Evolutionary conservation across 2,113 vertebrate genomes (phyloP).

Genomic region (Zeus faber): DNA sequence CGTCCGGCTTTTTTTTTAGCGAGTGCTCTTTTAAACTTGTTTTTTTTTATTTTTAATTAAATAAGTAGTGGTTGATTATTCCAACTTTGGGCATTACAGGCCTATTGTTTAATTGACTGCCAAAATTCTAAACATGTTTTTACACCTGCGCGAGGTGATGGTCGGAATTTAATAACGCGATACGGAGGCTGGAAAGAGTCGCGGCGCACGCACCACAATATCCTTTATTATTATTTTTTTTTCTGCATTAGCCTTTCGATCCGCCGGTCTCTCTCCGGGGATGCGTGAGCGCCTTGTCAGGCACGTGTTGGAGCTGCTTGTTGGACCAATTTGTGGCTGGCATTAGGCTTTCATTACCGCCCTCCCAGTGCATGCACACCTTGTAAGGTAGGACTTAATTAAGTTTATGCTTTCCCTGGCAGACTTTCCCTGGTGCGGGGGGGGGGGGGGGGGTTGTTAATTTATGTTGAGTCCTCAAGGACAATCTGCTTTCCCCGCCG

Average conservation of each 20-base stretch:
- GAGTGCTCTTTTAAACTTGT: neutral
- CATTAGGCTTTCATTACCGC: constrained; percentile 64
- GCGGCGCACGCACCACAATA: constrained; percentile 14
- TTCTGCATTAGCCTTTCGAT: constrained; percentile 17
- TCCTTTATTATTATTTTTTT: constrained; percentile 19
- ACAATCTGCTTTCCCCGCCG: constrained; percentile 42
- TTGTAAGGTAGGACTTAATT: constrained; percentile 65
- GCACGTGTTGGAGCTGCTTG: constrained; percentile 51
- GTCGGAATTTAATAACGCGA: neutral
- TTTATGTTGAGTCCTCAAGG: constrained; percentile 62
- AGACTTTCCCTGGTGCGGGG: constrained; percentile 40
- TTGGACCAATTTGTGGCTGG: constrained; percentile 58
- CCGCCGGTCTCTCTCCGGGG: constrained; percentile 16
- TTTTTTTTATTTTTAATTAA: too few species aligned
- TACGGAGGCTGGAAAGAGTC: neutral
- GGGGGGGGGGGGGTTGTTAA: constrained; percentile 60
- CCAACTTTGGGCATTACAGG: neutral
- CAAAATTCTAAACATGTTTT: neutral
- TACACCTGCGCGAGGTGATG: too few species aligned
- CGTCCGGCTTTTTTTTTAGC: neutral
- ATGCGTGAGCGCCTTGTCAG: constrained; percentile 33
- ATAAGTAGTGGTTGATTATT: neutral
- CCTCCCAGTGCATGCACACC: constrained; percentile 53
- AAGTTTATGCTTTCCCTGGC: constrained; percentile 67
- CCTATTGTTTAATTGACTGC: neutral